Base-by-base conservation (phyloP, 2,797 vertebrate genomes). In the Gallinago nigripennis region DNA sequence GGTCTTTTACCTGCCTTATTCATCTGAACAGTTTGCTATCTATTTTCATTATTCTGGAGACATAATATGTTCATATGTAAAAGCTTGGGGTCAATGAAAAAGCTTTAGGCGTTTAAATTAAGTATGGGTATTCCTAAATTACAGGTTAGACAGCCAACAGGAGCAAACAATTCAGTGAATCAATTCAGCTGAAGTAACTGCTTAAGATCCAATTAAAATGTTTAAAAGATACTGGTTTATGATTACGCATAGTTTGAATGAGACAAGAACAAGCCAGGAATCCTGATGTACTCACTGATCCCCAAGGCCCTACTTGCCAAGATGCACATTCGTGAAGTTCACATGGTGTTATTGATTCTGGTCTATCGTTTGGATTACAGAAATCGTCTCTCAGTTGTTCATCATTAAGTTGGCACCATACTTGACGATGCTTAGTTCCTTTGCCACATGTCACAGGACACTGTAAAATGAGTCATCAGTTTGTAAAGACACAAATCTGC, bases 291-390 rank as follows among this genome's bases (percentile, higher is more conserved):
- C 99, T 99, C 97, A 99, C 99, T 97, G 97, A 97, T 97, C 99
- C 98, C 99, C 99, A 99, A 30, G 98, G 98, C 76, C 99, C 99
- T 16, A 98, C 98, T 97, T 99, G 98, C 99, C 99, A 99, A 91
- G 98, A 98, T 15, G 99, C 97, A 93, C 99, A 99, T n/a, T 98
- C 97, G 3, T 97, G 98, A 82, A 98, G 98, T 94, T 99, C 98
- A 90, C 99, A 99, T 0, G 95, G 95, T 54, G 97, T 97, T 87
- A 98, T 53, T 16, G 98, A 93, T 8, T 98, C 92, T 12, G 99
- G 99, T 97, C 99, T 99, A 58, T 89, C 95, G 80, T 97, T 96
- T 28, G 97, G 87, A 71, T 99, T 98, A 82, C 99, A 99, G 94
- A 99, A 98, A 90, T 98, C 96, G 13, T 99, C 98, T 16, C 97